These are phyloP conservation scores for Agelastica alni DNA, from an alignment of 2,888 invertebrate genomes.

Conservation along the genomic window DNA sequence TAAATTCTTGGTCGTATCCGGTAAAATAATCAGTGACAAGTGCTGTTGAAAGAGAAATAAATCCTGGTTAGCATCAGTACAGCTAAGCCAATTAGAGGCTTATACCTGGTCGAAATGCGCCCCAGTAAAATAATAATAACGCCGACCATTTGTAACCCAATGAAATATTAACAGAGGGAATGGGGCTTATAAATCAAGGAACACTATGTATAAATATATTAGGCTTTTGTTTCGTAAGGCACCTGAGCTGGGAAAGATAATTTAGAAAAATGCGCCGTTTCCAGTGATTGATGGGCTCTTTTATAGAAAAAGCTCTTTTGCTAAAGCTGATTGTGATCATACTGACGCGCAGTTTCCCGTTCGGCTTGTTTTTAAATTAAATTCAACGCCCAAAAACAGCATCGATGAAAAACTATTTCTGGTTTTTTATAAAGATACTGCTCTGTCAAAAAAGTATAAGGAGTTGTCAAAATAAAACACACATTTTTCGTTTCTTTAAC, in stretches of 20 bases:
- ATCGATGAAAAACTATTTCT: no score
- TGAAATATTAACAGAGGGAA: constrained; percentile 49
- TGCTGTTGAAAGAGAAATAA: constrained; percentile 50
- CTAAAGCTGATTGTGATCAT: constrained; percentile 11
- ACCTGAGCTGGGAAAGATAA: constrained; percentile 32
- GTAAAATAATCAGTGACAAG: constrained; percentile 50
- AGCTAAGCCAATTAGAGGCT: constrained; percentile 51
- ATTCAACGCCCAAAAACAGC: no score
- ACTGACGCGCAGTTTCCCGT: neutral
- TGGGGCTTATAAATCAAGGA: constrained; percentile 42
- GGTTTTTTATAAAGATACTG: no score
- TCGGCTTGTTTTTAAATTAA: neutral
- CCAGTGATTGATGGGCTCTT: constrained; percentile 18
- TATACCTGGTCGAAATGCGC: constrained; percentile 45
- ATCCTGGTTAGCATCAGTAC: constrained; percentile 48
- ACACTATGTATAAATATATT: constrained; percentile 41
- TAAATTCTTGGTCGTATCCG: constrained; percentile 44
- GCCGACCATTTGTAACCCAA: constrained; percentile 51
- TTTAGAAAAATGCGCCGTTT: constrained; percentile 22
- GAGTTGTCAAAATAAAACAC: no score
- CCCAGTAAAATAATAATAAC: constrained; percentile 52
- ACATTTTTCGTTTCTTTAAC: no score
- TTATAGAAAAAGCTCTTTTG: constrained; percentile 7
- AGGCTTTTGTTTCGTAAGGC: constrained; percentile 36
- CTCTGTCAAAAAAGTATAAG: no score